A percentile compares a stretch with the other conserved stretches of the same genome.
Evolutionary conservation across 2,113 vertebrate genomes (phyloP).

Genomic region (Gila orcuttii): DNA sequence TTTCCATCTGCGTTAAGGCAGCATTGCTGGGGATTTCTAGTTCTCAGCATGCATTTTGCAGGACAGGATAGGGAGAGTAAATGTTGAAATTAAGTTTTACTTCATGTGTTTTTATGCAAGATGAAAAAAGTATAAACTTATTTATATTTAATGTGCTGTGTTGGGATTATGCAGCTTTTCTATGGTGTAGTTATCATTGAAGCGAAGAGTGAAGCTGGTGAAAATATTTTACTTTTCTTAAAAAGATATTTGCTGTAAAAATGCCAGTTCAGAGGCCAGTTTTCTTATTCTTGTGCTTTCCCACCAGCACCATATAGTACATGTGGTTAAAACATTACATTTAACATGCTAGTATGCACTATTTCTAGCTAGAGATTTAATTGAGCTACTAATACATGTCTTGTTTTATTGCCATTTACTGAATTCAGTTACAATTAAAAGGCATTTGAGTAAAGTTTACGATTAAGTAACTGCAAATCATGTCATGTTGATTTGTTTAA

Average conservation of each 20-base stretch:
- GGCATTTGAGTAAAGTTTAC: background rate
- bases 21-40: background rate
- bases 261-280: background rate
- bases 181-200: background rate
- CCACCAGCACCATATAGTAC: background rate
- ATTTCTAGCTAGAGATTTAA: background rate
- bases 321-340: background rate
- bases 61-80: background rate
- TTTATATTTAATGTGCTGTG: background rate
- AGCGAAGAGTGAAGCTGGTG: background rate
- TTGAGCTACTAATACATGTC: background rate
- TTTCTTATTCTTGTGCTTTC: background rate
- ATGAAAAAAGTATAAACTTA: background rate
- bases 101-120: background rate
- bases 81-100: constrained; percentile 9
- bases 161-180: background rate
- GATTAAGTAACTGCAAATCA: background rate
- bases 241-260: background rate
- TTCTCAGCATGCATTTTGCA: background rate
- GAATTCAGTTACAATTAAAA: background rate
- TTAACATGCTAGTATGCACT: background rate
- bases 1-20: background rate
- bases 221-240: background rate
- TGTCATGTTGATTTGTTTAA: background rate
- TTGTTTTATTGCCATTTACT: background rate